Evolutionary conservation across 2,113 vertebrate genomes (phyloP), one percentile per base, ranked within the genome.

Genomic region (Acrocephalus kingi): DNA sequence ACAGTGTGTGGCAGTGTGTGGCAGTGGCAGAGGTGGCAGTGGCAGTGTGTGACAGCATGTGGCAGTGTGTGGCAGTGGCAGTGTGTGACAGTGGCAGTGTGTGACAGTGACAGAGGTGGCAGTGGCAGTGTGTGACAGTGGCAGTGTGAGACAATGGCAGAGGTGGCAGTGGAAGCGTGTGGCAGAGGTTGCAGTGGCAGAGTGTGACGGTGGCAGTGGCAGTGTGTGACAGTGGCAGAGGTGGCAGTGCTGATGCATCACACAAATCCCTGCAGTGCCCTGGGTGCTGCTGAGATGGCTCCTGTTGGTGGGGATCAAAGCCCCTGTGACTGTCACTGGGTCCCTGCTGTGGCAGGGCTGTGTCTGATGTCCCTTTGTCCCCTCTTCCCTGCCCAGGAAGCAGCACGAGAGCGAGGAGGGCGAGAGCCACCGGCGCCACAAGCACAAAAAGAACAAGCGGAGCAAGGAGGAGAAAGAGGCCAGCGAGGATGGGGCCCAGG

Each of bases 391-490:
- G 0, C 9, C 0, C 96, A 98, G 98, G 63, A 98, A 98, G 56
- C 98, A 97, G 33, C 98, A 98, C 2, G 98, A 98, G 66, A 97
- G 94, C 14, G 98, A 98, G 84, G 98, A 98, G 85, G 97, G 97
- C 1, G 98, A 98, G 75, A 96, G 96, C 21, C 98, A 98, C 33
- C 96, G 98, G 76, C 97, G 98, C 6, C 98, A 98, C 97, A 98
- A 98, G 94, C 98, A 98, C 96, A 98, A 98, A 95, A 98, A 98
- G 95, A 98, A 96, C 96, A 98, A 98, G 93, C 96, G 97, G 0
- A 97, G 96, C 87, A 98, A 98, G 78, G 98, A 98, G 86, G 98
- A 98, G 76, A 98, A 98, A 87, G 97, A 97, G 73, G 49, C 90
- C 35, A 96, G 93, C 1, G 98, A 98, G 37, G 98, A 98, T 0